These are phyloP conservation scores for Caenorhabditis doughertyi DNA, from an alignment of 2,888 invertebrate genomes.

Conservation along the genomic window DNA sequence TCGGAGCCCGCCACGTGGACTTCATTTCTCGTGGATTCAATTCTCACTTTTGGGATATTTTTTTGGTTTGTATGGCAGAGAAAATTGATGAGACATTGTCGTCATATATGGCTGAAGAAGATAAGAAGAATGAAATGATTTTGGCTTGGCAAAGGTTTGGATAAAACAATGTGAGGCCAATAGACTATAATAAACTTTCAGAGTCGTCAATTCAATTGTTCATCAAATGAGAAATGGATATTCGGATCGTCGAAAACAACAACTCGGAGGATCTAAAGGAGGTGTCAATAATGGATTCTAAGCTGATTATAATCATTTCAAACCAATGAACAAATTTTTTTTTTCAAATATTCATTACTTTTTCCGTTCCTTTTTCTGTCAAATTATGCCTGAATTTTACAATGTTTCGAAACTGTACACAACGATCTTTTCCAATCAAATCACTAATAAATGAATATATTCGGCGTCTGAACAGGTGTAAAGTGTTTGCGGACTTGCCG, in stretches of 20 bases:
- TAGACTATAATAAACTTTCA: no score
- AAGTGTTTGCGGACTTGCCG: no score
- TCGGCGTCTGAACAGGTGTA: background rate
- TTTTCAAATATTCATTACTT: background rate
- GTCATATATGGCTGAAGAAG: slow-evolving; percentile 64
- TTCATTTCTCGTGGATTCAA: slow-evolving; percentile 75
- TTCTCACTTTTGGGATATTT: slow-evolving; percentile 74
- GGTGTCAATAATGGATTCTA: slow-evolving; percentile 48
- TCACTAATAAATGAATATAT: slow-evolving; percentile 7
- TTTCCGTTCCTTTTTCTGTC: background rate
- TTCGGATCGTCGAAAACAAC: slow-evolving; percentile 68
- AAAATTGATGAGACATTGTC: slow-evolving; percentile 70
- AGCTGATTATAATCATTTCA: background rate
- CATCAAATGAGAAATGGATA: slow-evolving; percentile 74
- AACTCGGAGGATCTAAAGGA: slow-evolving; percentile 54
- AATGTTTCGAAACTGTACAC: slow-evolving; percentile 39
- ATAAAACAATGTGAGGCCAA: background rate
- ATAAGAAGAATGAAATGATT: slow-evolving; percentile 69
- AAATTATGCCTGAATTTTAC: slow-evolving; percentile 13
- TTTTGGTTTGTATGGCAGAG: slow-evolving; percentile 72
- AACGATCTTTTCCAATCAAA: slow-evolving; percentile 36
- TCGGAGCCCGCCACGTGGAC: slow-evolving; percentile 73
- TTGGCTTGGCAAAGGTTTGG: slow-evolving; percentile 71
- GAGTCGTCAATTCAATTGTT: slow-evolving; percentile 71
- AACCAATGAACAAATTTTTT: background rate